Evolutionary conservation across 2,888 invertebrate genomes (phyloP).

Genomic region (Mellilla xanthometata): DNA sequence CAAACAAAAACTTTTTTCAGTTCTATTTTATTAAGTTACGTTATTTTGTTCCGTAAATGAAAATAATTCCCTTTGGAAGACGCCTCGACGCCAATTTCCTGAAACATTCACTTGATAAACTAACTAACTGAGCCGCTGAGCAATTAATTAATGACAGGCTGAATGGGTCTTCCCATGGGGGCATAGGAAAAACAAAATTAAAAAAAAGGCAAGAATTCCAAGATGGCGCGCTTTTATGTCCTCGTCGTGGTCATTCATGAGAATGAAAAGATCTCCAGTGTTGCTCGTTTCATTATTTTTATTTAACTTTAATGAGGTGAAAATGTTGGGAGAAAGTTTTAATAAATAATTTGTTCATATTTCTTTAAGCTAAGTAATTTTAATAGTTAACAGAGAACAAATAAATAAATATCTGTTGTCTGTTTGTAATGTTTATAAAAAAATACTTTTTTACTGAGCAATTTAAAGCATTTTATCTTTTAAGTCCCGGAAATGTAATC

Average conservation of each 20-base stretch:
- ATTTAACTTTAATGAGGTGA: conserved; percentile 26
- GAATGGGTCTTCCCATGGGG: conserved; percentile 4
- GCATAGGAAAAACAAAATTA: conserved; percentile 2
- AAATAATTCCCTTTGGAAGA: neutral
- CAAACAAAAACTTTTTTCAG: neutral
- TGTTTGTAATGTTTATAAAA: conserved; percentile 11
- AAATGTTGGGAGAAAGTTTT: neutral
- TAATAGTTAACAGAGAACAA: too few species aligned
- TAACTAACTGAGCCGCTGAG: conserved; percentile 13
- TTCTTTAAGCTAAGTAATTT: too few species aligned
- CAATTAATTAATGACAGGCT: conserved; percentile 21
- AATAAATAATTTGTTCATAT: too few species aligned
- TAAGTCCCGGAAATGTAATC: conserved; percentile 17
- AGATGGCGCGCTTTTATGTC: conserved; percentile 11
- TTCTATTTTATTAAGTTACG: neutral
- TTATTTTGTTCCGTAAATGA: neutral
- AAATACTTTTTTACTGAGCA: neutral
- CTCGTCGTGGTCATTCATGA: conserved; percentile 4
- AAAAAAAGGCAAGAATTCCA: conserved; percentile 13
- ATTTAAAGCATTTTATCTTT: neutral
- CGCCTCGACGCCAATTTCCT: conserved; percentile 20
- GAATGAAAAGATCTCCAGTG: conserved; percentile 19
- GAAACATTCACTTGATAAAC: conserved; percentile 21
- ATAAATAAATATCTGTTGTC: too few species aligned
- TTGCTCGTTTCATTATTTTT: conserved; percentile 16